These are phyloP conservation scores for Ophion obscuratus DNA, from an alignment of 2,888 invertebrate genomes.

Conservation along the genomic window DNA sequence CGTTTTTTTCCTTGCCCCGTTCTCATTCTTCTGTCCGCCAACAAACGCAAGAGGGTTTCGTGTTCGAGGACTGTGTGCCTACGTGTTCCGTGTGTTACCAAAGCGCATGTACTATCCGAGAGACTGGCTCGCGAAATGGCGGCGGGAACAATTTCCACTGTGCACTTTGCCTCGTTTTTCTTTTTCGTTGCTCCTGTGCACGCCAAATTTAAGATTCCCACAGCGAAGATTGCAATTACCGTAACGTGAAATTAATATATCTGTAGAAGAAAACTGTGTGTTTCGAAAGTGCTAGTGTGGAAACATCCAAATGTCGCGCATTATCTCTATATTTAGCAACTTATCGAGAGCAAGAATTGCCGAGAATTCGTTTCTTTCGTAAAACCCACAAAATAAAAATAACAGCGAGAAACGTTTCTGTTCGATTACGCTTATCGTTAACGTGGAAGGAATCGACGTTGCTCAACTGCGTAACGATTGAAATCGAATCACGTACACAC, in stretches of 20 bases:
- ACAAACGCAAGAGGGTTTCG: not conserved
- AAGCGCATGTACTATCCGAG: not conserved
- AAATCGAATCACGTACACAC: not conserved
- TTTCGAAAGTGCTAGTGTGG: too few species aligned
- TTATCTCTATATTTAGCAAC: too few species aligned
- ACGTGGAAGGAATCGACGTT: not conserved
- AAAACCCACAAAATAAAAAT: not conserved
- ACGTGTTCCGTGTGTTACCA: not conserved
- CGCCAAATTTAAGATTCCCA: too few species aligned
- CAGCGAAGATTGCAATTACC: too few species aligned
- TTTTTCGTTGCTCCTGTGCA: not conserved
- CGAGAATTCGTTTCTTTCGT: not conserved
- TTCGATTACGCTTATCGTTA: not conserved
- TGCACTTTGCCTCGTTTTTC: not conserved
- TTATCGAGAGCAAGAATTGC: not conserved
- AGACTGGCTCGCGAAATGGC: slow-evolving; percentile 46
- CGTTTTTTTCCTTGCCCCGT: not conserved
- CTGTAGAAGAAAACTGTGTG: too few species aligned
- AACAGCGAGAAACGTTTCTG: not conserved
- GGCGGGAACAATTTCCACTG: slow-evolving; percentile 24
- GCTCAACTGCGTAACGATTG: not conserved
- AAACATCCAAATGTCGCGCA: not conserved
- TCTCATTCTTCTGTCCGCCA: not conserved
- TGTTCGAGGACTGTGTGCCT: not conserved
- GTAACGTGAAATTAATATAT: too few species aligned